phyloP scores from a whole-genome alignment of 2,113 vertebrate genomes.

The Gallinago undulata region DNA sequence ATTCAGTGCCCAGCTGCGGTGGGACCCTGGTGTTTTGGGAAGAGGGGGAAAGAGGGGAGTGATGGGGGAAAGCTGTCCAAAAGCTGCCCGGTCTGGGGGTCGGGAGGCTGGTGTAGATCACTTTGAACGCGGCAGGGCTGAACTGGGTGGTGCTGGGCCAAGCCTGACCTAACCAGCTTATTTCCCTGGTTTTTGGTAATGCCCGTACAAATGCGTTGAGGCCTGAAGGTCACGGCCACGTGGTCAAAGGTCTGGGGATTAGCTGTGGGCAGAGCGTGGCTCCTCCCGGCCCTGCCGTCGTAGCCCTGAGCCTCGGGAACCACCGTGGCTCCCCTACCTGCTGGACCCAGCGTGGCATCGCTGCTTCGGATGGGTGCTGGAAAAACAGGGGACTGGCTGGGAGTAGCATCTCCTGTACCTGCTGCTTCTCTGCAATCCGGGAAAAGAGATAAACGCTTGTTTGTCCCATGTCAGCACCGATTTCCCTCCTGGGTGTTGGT shows the following conservation, averaged over 20 bases:
- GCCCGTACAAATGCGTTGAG: neutral
- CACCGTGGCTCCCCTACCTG: accelerated
- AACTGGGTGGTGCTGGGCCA: neutral
- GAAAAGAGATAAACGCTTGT: neutral
- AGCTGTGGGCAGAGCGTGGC: neutral
- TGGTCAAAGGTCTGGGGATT: neutral
- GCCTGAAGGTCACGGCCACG: neutral
- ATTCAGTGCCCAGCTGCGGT: neutral
- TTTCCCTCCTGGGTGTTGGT: neutral
- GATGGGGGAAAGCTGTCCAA: neutral
- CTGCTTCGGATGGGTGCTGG: neutral
- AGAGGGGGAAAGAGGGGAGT: neutral
- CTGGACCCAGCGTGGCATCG: accelerated
- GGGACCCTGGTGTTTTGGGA: neutral
- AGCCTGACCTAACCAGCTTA: conserved; percentile 45
- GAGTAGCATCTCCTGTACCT: neutral
- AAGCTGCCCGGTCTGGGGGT: neutral
- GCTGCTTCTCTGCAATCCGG: neutral
- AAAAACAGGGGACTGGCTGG: neutral
- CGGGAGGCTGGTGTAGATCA: neutral
- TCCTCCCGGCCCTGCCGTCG: neutral
- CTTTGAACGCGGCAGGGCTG: neutral
- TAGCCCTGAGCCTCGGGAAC: neutral
- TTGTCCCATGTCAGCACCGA: neutral
- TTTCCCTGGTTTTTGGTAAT: neutral